Percentiles rank a stretch among this genome's conserved stretches.
Evolutionary conservation across 2,113 vertebrate species (phyloP).

Genomic region (Corynorhinus townsendii): DNA sequence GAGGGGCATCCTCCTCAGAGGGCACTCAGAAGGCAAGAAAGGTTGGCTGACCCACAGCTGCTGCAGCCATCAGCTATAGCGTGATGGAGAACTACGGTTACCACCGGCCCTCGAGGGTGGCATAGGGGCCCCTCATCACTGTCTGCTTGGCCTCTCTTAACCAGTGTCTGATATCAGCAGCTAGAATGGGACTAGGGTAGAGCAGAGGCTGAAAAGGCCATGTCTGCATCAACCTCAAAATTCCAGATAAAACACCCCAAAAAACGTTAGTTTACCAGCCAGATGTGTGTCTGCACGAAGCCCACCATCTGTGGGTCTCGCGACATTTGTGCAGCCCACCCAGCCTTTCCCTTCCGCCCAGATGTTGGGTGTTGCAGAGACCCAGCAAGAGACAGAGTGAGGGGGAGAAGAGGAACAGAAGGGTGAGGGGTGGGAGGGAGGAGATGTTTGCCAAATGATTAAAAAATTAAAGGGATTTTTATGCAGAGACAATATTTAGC

Average conservation of each 20-base stretch:
- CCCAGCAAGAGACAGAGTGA: not conserved
- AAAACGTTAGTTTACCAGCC: not conserved
- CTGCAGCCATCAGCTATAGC: not conserved
- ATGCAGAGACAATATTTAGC: constrained; percentile 76
- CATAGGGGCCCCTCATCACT: not conserved
- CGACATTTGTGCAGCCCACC: not conserved
- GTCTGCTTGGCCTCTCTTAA: not conserved
- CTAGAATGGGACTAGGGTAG: not conserved
- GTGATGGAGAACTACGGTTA: fast-evolving
- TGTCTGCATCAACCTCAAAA: not conserved
- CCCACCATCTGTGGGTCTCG: not conserved
- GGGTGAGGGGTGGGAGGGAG: constrained; percentile 41
- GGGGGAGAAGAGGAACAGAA: constrained; percentile 56
- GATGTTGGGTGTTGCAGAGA: constrained; percentile 43
- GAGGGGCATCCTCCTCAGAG: not conserved
- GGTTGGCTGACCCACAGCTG: not conserved
- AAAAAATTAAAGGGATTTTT: constrained; percentile 77
- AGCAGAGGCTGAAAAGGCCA: not conserved
- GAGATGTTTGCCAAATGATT: constrained; percentile 71
- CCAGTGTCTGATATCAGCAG: not conserved
- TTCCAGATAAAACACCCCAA: not conserved
- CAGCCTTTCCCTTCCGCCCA: not conserved
- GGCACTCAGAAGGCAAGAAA: not conserved
- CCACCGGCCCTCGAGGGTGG: not conserved
- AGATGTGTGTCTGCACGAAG: not conserved